These are phyloP conservation scores for Uloborus diversus DNA, from an alignment of 1,140 invertebrate genomes.

Conservation along the genomic window DNA sequence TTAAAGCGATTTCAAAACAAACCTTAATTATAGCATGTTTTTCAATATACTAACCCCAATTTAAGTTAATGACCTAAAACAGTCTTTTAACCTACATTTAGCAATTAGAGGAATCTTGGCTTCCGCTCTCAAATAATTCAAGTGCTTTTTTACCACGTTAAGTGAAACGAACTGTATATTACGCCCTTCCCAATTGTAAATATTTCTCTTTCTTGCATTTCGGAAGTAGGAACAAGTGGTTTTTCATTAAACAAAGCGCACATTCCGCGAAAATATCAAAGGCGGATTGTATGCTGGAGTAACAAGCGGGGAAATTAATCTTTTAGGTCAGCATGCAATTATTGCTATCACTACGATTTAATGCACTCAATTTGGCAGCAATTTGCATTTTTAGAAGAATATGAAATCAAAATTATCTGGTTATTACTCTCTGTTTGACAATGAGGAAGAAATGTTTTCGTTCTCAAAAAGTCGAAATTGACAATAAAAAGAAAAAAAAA, in stretches of 20 bases:
- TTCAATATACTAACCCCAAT: slow-evolving; percentile 9
- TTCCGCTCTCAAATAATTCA: slow-evolving; percentile 44
- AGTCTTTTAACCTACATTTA: slow-evolving; percentile 40
- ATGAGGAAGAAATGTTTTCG: too few species aligned
- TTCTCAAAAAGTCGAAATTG: too few species aligned
- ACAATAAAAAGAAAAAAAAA: too few species aligned
- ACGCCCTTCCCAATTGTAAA: slow-evolving; percentile 21
- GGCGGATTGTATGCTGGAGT: not conserved
- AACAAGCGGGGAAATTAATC: too few species aligned
- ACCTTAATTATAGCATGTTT: slow-evolving; percentile 6
- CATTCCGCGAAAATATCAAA: slow-evolving; percentile 17
- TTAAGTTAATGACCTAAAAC: slow-evolving; percentile 36
- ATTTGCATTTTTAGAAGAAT: too few species aligned
- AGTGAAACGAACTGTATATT: slow-evolving; percentile 11
- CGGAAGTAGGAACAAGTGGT: slow-evolving; percentile 14
- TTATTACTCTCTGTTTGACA: too few species aligned
- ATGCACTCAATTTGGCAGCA: too few species aligned
- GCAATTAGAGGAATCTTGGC: slow-evolving; percentile 13
- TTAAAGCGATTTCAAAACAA: not conserved
- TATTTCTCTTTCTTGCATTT: not conserved
- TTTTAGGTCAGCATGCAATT: too few species aligned
- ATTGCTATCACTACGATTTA: too few species aligned
- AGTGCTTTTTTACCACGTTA: slow-evolving; percentile 15
- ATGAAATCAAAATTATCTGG: too few species aligned
- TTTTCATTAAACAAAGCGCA: not conserved